Evolutionary conservation across 2,113 vertebrate species (phyloP).

Genomic region (Ptilorrhoa leucosticta): DNA sequence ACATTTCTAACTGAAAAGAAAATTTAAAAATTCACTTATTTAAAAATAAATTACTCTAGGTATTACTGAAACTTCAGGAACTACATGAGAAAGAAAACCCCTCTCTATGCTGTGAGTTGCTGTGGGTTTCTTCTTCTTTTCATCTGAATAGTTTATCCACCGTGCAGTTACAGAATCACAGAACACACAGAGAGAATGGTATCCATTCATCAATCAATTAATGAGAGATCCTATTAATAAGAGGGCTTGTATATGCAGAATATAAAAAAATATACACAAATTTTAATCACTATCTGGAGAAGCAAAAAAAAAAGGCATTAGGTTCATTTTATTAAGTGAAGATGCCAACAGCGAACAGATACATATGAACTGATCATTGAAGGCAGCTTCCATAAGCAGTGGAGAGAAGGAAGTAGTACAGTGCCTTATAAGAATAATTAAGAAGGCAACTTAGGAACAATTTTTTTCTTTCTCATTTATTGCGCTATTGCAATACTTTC

Average conservation of each 20-base stretch:
- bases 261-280: background rate
- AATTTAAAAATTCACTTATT: background rate
- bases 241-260: background rate
- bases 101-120: background rate
- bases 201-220: conserved; percentile 27
- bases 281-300: background rate
- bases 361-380: background rate
- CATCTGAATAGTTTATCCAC: background rate
- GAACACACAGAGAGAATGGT: conserved; percentile 29
- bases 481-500: background rate
- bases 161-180: conserved; percentile 50
- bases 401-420: background rate
- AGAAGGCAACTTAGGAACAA: background rate
- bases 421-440: background rate
- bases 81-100: background rate
- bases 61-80: background rate
- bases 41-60: background rate
- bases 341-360: background rate
- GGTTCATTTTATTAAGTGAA: background rate
- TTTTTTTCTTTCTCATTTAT: background rate
- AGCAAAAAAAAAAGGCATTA: background rate
- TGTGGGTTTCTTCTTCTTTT: background rate
- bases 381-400: background rate
- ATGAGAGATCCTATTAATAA: conserved; percentile 30
- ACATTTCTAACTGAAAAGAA: background rate